Conservation (phyloP, 2,113 vertebrate genomes). For the Heliornis fulica region DNA sequence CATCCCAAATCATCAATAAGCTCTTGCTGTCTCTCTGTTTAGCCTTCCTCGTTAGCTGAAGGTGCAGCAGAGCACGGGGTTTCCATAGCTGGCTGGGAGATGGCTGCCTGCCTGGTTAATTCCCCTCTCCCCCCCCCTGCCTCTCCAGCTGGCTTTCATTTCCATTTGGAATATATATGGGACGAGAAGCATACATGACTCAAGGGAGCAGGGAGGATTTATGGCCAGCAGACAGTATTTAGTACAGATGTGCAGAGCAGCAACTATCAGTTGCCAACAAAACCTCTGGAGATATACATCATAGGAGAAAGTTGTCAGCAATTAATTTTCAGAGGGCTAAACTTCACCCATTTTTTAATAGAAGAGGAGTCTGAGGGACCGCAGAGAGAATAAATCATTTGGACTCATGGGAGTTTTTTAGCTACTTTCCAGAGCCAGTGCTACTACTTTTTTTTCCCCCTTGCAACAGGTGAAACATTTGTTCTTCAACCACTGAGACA, state of each 20-base stretch:
- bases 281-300: slow-evolving; percentile 55
- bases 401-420: background rate
- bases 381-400: slow-evolving; percentile 43
- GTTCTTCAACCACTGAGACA: background rate
- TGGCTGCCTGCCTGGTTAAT: background rate
- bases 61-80: background rate
- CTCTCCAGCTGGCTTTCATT: background rate
- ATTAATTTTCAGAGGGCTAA: slow-evolving; percentile 60
- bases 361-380: slow-evolving; percentile 33
- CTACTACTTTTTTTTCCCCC: background rate
- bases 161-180: background rate
- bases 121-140: background rate
- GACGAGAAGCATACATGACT: background rate
- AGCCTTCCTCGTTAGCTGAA: background rate
- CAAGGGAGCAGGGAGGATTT: slow-evolving; percentile 16
- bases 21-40: background rate
- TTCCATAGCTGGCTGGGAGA: background rate
- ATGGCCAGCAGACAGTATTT: background rate
- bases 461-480: background rate
- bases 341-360: slow-evolving; percentile 55
- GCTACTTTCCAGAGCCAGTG: background rate
- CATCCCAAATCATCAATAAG: background rate
- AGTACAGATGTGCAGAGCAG: slow-evolving; percentile 57
- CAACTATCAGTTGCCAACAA: slow-evolving; percentile 15
- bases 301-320: slow-evolving; percentile 32